Base-by-base conservation (phyloP, 2,797 vertebrate genomes). In the Sandelia bainsii region DNA sequence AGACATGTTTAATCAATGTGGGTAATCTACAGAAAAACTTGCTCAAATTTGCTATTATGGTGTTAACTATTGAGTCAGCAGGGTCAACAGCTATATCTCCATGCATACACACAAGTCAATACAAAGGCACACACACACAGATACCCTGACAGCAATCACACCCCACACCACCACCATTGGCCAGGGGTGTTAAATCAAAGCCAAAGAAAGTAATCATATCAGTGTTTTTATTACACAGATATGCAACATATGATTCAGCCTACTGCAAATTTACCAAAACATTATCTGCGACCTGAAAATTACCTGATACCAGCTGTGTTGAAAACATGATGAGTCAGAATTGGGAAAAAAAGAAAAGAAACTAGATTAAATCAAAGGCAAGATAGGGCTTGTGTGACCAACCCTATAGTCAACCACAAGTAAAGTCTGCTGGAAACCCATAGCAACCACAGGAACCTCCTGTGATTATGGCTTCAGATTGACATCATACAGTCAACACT, bases 241-340 rank as follows among this genome's bases (percentile, higher is more conserved):
- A 63, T 59, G 60, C 39, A 58, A 64, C 71, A 42, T 37, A 51
- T 85, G 82, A 90, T 61, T 91, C 72, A 75, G 14, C 67, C 19
- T 54, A 42, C n/a, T 32, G 20, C 37, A 63, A 62, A 82, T 50
- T 60, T 23, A 76, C 42, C 16, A 60, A 40, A 71, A 72, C 27
- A 34, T 60, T 62, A 78, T 32, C 10, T 25, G 22, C 46, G 56
- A 65, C 57, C 62, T 44, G 0, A 40, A 34, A 50, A 54, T 58
- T 69, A 83, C 57, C 61, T 1, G 10, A 59, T 39, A 65, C 14
- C 51, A 77, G 42, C 39, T 29, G 32, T n/a, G 19, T 20, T 4
- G 23, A 14, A 56, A 25, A 61, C 53, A 69, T 11, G 37, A 67
- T 68, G 69, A 84, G 60, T 88, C 76, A 79, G 20, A 19, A 8